Conservation (phyloP, 2,888 invertebrate genomes). For the Hyles lineata region DNA sequence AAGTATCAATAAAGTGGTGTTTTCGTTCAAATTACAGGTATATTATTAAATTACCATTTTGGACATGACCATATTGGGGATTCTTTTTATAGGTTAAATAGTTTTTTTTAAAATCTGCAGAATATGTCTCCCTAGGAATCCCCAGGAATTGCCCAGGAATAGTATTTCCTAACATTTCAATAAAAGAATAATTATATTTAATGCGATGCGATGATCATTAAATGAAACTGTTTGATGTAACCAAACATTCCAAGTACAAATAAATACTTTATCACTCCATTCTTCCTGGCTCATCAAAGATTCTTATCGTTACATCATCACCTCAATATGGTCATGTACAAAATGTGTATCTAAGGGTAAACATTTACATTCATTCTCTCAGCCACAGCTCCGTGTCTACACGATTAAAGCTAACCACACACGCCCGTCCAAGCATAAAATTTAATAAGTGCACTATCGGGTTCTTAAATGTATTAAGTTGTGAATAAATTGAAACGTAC, state of each 20-base stretch:
- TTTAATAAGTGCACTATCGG: slow-evolving; percentile 75
- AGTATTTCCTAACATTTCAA: too few species aligned
- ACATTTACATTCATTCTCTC: slow-evolving; percentile 4
- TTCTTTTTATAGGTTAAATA: not conserved
- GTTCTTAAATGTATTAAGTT: slow-evolving; percentile 51
- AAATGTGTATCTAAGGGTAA: not conserved
- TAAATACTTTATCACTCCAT: too few species aligned
- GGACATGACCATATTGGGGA: not conserved
- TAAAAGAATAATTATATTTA: too few species aligned
- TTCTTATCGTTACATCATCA: too few species aligned
- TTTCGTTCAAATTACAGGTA: slow-evolving; percentile 15
- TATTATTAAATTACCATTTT: not conserved
- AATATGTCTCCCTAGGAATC: too few species aligned
- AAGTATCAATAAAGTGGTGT: slow-evolving; percentile 27
- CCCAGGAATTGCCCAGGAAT: too few species aligned
- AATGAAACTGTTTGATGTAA: too few species aligned
- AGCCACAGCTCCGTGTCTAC: slow-evolving; percentile 17
- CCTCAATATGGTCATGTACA: not conserved
- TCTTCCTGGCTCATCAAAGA: too few species aligned
- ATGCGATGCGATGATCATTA: too few species aligned
- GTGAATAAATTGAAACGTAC: slow-evolving; percentile 41
- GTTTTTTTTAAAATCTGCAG: too few species aligned
- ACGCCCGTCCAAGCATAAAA: slow-evolving; percentile 33
- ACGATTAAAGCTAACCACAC: slow-evolving; percentile 18
- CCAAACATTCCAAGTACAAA: too few species aligned